These are phyloP conservation scores for Penelope pileata DNA, from an alignment of 2,113 vertebrate genomes.

Conservation along the genomic window DNA sequence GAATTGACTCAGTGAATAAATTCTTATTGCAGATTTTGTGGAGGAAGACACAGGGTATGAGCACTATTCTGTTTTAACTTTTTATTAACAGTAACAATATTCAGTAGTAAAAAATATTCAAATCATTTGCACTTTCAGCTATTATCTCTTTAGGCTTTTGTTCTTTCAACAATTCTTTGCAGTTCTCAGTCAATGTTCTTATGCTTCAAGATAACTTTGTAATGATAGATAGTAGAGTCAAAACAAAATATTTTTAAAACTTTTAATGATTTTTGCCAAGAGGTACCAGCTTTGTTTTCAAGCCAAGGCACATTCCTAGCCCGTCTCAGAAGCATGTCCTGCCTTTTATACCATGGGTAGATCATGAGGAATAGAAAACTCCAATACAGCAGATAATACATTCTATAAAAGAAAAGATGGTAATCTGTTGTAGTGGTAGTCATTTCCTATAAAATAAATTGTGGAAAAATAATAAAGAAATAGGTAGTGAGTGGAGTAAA, in stretches of 20 bases:
- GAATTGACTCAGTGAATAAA: background rate
- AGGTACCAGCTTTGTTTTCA: conserved; percentile 29
- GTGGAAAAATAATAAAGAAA: background rate
- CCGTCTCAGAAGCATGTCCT: background rate
- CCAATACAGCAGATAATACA: background rate
- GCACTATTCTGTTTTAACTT: background rate
- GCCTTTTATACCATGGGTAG: background rate
- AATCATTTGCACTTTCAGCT: background rate
- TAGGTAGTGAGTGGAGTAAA: background rate
- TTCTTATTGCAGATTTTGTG: background rate
- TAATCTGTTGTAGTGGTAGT: background rate
- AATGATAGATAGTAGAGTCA: conserved; percentile 9
- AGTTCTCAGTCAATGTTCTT: background rate
- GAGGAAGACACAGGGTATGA: fast-evolving
- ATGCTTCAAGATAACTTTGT: conserved; percentile 14
- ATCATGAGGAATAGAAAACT: background rate
- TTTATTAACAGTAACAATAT: background rate
- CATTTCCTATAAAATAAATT: conserved; percentile 6
- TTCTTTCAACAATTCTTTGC: background rate
- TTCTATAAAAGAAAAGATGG: background rate
- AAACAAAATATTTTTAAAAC: conserved; percentile 36
- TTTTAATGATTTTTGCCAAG: conserved; percentile 28
- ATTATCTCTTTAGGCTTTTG: background rate
- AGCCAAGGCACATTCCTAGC: background rate
- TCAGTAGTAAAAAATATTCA: conserved; percentile 29